Evolutionary conservation across 2,888 invertebrate genomes (phyloP), one percentile per base, ranked within the genome.

Genomic region (Epistrophella euchroma): DNA sequence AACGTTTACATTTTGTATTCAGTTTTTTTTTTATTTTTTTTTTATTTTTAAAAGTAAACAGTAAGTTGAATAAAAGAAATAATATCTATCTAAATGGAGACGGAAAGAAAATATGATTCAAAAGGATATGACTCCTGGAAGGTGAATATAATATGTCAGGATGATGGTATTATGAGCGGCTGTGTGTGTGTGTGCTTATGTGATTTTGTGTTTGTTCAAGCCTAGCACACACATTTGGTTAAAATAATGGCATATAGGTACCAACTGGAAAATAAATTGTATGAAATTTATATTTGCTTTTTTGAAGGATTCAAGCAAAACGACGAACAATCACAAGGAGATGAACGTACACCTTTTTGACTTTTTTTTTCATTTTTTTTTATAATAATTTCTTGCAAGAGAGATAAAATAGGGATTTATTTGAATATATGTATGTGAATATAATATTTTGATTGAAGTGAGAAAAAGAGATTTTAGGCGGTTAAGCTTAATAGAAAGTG

Each of bases 101-200:
- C 15, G 60, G 37, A 52, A 71, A 52, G 71, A 47, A 80, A 75
- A 75, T 80, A 80, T 84, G 75, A 80, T 45, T 72, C 50, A 40
- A 79, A 83, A 75, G 78, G 84, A 84, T 79, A 52, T 78, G 72
- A 74, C 32, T 64, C 43, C 40, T 58, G n/a, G 32, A 62, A 74
- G 70, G 73, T 83, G 78, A 74, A 58, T 58, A 35, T 58, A 62
- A 62, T 40, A 62, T 62, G 25, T 62, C 22, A 62, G 40, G 40
- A 37, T 40, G 22, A 37, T 22, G 40, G 40, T 40, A 11, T n/a
- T 40, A 25, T 40, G 22, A 50, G 15, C 0, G 19, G 11, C 15
- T 7, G 32, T n/a, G 17, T 50, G 25, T 52, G 25, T 52, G 22
- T 52, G 17, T 45, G n/a, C 32, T 78, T 58, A 28, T 55, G 25